Evolutionary conservation across 2,888 invertebrate genomes (phyloP), one percentile per base, ranked within the genome.

Genomic region (Caenorhabditis becei): DNA sequence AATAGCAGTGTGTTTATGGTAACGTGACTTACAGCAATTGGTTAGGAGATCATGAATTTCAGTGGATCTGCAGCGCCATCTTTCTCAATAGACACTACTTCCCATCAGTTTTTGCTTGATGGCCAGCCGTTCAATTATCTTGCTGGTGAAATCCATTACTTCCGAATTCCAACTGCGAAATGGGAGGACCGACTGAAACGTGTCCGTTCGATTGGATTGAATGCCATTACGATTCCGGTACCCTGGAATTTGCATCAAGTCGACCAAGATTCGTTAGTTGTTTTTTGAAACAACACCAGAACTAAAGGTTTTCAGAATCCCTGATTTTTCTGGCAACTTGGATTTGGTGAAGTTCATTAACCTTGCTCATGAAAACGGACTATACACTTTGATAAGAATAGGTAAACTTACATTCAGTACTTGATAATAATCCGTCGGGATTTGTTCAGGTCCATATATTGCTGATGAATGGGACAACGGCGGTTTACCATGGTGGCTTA

Each of bases 171-270:
- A 2, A 94, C 94, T 44, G 93, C 93, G 24, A 94, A 95, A 89
- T 96, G 96, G 96, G 93, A 94, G 56, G 94, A 95, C 81, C 94
- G 95, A 65, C 92, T 96, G 79, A 92, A 93, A 65, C 95, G 95
- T 90, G 92, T 95, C 37, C 61, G 84, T 5, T 62, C 79, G 5
- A 24, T 61, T 23, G 80, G 80, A 7, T 59, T 80, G n/a, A 80
- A 80, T 58, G 59, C 80, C 8, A 75, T 62, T n/a, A 65, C 67
- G 14, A 56, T 63, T 4, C 63, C 62, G 1, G 32, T 71, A 10
- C 71, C 71, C 11, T 71, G 71, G 71, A 71, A 66, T 56, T 28
- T 80, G 14, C 80, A 75, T 35, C 77, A 80, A 62, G 35, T 14
- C 47, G 58, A 23, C 18, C 54, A 74, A 37, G 37, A 59, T 37